Conservation (phyloP, 2,113 vertebrate species). For the Mola mola region DNA sequence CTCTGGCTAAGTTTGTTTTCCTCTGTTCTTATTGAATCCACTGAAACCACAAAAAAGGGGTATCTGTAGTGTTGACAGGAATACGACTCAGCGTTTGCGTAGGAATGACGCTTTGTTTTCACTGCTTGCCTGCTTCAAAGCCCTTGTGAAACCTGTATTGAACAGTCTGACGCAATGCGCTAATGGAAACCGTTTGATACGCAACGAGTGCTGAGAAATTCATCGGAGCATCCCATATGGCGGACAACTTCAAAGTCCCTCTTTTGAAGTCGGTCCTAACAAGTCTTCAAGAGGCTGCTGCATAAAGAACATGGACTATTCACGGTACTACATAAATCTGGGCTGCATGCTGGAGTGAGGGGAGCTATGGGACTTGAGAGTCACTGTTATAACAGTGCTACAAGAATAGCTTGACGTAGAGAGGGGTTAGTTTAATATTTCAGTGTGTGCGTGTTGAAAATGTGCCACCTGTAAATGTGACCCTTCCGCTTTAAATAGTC, state of each 20-base stretch:
- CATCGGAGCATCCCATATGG: conserved; percentile 54
- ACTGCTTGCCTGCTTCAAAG: conserved; percentile 7
- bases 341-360: no score
- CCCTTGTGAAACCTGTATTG: conserved; percentile 5
- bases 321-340: no score
- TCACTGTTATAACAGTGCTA: no score
- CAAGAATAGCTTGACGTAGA: no score
- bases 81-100: conserved; percentile 16
- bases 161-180: conserved; percentile 10
- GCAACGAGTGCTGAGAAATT: no score
- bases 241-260: conserved; percentile 42
- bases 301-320: conserved; percentile 4
- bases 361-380: no score
- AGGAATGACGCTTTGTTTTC: conserved; percentile 25
- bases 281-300: conserved; percentile 12
- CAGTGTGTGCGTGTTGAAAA: no score
- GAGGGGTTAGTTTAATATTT: no score
- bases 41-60: conserved; percentile 10
- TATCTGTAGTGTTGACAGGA: conserved; percentile 28
- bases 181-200: no score
- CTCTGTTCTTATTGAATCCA: conserved; percentile 12
- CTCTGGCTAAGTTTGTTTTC: conserved; percentile 19
- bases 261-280: conserved; percentile 60
- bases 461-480: conserved; percentile 6
- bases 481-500: neutral